phyloP scores from a whole-genome alignment of 2,888 invertebrate genomes.

The Theodoxus fluviatilis region DNA sequence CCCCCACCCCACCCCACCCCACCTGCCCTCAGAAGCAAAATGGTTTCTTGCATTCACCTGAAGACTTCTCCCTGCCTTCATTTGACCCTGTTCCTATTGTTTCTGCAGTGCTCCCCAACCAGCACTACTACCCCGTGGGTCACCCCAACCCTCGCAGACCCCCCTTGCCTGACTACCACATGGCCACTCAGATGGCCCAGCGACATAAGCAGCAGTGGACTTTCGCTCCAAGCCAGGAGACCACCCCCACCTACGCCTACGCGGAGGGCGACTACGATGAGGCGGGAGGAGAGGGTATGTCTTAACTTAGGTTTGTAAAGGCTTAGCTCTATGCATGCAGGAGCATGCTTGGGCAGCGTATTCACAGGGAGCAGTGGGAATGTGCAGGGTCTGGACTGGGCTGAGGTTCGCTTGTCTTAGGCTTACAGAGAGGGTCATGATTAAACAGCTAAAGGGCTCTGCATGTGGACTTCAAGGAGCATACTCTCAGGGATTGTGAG shows the following conservation, averaged over 20 bases:
- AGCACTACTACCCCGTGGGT: slow-evolving; percentile 42
- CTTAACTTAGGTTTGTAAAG: background rate
- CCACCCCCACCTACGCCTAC: slow-evolving; percentile 18
- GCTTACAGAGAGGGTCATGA: too few relatives aligned
- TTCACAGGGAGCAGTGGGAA: too few relatives aligned
- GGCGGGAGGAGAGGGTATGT: slow-evolving; percentile 26
- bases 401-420: too few relatives aligned
- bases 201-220: slow-evolving; percentile 74
- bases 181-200: slow-evolving; percentile 83
- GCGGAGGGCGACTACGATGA: slow-evolving; percentile 22
- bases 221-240: slow-evolving; percentile 62
- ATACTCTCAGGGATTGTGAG: too few relatives aligned
- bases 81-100: background rate
- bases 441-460: too few relatives aligned
- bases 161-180: slow-evolving; percentile 77
- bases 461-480: too few relatives aligned
- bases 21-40: background rate
- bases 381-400: too few relatives aligned
- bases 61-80: background rate
- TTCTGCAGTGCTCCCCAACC: slow-evolving; percentile 42
- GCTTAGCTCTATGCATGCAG: too few relatives aligned
- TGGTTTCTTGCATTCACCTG: background rate
- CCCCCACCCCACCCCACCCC: background rate
- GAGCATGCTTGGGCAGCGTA: too few relatives aligned
- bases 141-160: slow-evolving; percentile 71